A percentile compares a stretch with the other conserved stretches of the same genome.
These are phyloP conservation scores for Urocolius indicus DNA, from an alignment of 2,113 vertebrate species.

Conservation along the genomic window DNA sequence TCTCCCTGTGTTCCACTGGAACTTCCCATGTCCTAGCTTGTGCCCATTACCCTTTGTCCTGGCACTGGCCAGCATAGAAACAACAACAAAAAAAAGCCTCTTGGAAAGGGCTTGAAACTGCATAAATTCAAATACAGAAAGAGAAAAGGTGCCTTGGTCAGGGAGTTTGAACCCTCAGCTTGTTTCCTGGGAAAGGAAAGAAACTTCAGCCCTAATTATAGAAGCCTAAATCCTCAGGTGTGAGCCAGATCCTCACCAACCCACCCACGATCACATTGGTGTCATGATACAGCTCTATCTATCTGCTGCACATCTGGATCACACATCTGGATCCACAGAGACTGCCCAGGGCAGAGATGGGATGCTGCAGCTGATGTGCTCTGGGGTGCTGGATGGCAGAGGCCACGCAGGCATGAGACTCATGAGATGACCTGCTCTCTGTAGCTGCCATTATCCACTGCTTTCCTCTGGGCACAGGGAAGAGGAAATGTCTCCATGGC, in stretches of 20 bases:
- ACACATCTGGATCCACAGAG: accelerated
- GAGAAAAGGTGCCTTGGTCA: accelerated
- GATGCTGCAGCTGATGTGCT: neutral
- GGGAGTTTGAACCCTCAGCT: neutral
- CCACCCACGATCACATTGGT: accelerated
- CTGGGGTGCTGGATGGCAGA: neutral
- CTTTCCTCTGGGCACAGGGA: slow-evolving; percentile 3
- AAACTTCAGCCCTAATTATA: accelerated
- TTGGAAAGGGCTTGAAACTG: too few relatives aligned
- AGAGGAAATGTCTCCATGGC: slow-evolving; percentile 51
- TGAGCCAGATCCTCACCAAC: neutral
- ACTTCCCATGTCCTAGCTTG: too few relatives aligned
- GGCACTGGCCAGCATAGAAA: too few relatives aligned
- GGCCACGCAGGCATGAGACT: accelerated
- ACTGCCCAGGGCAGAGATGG: accelerated
- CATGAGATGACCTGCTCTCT: neutral
- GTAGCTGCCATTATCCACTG: neutral
- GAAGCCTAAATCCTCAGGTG: too few relatives aligned
- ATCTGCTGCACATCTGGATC: accelerated
- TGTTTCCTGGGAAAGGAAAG: neutral
- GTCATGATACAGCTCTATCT: neutral
- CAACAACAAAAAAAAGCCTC: too few relatives aligned
- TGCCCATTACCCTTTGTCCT: too few relatives aligned
- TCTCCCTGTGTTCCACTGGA: too few relatives aligned
- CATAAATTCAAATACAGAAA: neutral